Evolutionary conservation across 2,797 vertebrate species (phyloP), one percentile per base, ranked within the genome.

Genomic region (Onychomys arenicola): DNA sequence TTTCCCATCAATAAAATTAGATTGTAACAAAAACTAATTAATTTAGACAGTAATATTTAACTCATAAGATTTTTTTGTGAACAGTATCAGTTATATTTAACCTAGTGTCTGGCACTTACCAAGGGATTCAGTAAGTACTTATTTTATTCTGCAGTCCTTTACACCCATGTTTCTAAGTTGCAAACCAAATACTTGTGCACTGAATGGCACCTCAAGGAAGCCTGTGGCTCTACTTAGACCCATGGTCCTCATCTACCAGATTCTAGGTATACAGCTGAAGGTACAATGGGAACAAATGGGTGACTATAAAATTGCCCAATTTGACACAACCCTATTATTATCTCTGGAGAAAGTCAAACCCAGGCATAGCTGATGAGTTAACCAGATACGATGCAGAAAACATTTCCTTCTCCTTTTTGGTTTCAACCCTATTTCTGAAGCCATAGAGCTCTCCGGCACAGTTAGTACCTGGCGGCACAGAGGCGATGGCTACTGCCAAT

Each of bases 331-430:
- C 17, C 76, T 93, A 93, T 61, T 52, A 89, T 93, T 94, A 93
- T 97, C 91, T 97, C 49, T 71, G 75, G 73, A 94, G 69, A 97
- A 80, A 76, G 52, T 46, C 84, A 84, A 95, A 65, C 59, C 34
- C 57, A 90, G 43, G 46, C 29, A 6, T 2, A 29, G 55, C 85
- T 87, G 96, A 95, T 97, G 37, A 71, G 34, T 57, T 84, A 94
- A 89, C 46, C 52, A 97, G 95, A 98, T 97, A 97, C 4, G 90
- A 83, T n/a, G 65, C n/a, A 83, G 29, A 94, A 88, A 93, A 61
- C 63, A 83, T 86, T 97, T 97, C 96, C 97, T 98, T 98, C 97
- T 94, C 89, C 95, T 97, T 97, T 96, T 71, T 59, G 46, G 21
- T 93, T 97, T 95, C 46, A 93, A 67, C 37, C 29, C 59, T 81